These are phyloP conservation scores for Melanotaenia maccullochi DNA, from an alignment of 2,797 vertebrate species.

Conservation along the genomic window DNA sequence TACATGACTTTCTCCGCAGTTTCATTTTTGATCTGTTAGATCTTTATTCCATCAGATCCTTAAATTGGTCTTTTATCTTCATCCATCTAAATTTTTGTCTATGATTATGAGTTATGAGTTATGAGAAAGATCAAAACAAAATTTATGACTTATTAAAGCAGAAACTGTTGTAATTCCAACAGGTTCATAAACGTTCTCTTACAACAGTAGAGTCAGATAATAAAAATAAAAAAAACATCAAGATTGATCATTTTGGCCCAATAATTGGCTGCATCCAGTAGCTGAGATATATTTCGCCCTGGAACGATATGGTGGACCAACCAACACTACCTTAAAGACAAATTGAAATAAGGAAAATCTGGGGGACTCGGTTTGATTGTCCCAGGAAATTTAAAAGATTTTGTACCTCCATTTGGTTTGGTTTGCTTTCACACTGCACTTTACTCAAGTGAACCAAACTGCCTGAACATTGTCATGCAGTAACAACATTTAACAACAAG, in stretches of 20 bases:
- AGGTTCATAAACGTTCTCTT: neutral
- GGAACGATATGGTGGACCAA: neutral
- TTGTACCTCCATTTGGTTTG: no score
- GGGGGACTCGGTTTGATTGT: no score
- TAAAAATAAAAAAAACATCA: no score
- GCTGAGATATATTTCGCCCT: neutral
- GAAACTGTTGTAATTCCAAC: neutral
- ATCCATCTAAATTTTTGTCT: neutral
- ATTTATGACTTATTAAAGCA: neutral
- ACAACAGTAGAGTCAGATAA: neutral
- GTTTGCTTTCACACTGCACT: no score
- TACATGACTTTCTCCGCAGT: no score
- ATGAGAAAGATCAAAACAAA: neutral
- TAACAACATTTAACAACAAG: no score
- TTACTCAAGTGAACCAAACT: no score
- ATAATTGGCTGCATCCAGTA: neutral
- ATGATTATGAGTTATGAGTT: neutral
- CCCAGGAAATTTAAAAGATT: no score
- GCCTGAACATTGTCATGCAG: no score
- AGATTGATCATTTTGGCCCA: neutral
- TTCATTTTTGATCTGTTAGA: neutral
- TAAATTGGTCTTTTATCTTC: neutral
- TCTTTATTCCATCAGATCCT: neutral
- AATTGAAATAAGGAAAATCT: neutral
- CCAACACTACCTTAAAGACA: neutral